phyloP scores from a whole-genome alignment of 2,888 invertebrate species.

The Heliconius ismenius region DNA sequence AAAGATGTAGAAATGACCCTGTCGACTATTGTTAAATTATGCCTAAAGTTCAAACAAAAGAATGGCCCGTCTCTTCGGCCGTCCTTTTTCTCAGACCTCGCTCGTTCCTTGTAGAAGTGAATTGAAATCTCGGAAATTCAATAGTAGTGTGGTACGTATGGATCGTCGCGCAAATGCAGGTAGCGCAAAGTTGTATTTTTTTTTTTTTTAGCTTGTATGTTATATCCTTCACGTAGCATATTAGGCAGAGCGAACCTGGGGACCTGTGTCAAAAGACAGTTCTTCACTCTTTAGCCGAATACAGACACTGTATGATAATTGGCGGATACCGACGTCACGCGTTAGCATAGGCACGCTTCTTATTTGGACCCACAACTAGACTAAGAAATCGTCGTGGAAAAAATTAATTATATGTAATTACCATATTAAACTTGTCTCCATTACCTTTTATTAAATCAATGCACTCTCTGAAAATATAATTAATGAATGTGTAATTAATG shows the following conservation, averaged over 20 bases:
- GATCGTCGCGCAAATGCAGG: background rate
- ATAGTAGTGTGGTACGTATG: background rate
- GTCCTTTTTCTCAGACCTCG: too few relatives aligned
- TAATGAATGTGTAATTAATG: conserved; percentile 21
- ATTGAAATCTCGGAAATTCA: background rate
- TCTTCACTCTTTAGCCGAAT: too few relatives aligned
- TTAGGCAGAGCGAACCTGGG: too few relatives aligned
- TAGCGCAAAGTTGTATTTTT: too few relatives aligned
- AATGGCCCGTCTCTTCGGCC: background rate
- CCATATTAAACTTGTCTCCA: background rate
- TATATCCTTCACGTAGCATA: too few relatives aligned
- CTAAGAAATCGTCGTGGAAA: background rate
- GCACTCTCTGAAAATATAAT: conserved; percentile 1
- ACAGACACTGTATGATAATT: background rate
- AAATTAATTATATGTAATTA: background rate
- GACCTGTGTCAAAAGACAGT: too few relatives aligned
- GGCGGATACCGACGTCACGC: background rate
- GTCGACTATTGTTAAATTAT: conserved; percentile 1
- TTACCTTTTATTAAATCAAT: conserved; percentile 12
- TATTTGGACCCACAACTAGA: too few relatives aligned
- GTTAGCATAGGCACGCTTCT: background rate
- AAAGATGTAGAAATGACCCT: background rate
- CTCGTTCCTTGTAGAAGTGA: background rate
- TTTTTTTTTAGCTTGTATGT: too few relatives aligned
- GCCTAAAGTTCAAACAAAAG: background rate